Conservation (phyloP, 2,113 vertebrate genomes). For the Rhinichthys klamathensis region DNA sequence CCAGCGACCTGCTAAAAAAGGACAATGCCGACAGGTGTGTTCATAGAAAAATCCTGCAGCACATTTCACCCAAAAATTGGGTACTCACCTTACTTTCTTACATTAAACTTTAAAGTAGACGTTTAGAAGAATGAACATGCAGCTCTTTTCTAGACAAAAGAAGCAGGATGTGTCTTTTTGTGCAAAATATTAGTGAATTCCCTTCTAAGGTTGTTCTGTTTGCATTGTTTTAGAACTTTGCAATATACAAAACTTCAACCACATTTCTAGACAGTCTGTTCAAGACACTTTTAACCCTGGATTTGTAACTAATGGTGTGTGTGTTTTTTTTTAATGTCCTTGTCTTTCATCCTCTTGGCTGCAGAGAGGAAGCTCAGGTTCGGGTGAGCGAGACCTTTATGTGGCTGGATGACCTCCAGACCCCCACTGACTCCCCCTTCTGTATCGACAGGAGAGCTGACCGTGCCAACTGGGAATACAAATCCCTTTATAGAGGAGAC, state of each 20-base stretch:
- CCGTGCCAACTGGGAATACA: constrained; percentile 93
- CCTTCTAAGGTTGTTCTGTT: not conserved
- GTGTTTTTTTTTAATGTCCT: constrained; percentile 9
- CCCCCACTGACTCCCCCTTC: constrained; percentile 75
- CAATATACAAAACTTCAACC: not conserved
- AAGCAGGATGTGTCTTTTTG: not conserved
- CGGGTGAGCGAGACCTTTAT: constrained; percentile 63
- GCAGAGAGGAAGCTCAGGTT: constrained; percentile 60
- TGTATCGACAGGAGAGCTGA: constrained; percentile 89
- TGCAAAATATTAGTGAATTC: not conserved
- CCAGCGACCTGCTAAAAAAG: constrained; percentile 73
- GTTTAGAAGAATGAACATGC: not conserved
- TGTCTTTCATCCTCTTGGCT: constrained; percentile 18
- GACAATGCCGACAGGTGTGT: constrained; percentile 47
- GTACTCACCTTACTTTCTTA: not conserved
- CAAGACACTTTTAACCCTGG: not conserved
- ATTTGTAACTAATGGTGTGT: not conserved
- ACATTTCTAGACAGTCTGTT: not conserved
- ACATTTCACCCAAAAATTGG: not conserved
- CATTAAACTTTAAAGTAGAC: not conserved
- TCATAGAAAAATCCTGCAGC: not conserved
- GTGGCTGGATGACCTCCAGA: constrained; percentile 89
- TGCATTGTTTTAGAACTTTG: not conserved
- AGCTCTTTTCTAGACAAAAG: not conserved
- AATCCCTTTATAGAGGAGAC: constrained; percentile 91